Percentiles rank a stretch among this genome's conserved stretches.
Conservation (phyloP, 2,113 vertebrate genomes). For the Ctenodactylus gundi region DNA sequence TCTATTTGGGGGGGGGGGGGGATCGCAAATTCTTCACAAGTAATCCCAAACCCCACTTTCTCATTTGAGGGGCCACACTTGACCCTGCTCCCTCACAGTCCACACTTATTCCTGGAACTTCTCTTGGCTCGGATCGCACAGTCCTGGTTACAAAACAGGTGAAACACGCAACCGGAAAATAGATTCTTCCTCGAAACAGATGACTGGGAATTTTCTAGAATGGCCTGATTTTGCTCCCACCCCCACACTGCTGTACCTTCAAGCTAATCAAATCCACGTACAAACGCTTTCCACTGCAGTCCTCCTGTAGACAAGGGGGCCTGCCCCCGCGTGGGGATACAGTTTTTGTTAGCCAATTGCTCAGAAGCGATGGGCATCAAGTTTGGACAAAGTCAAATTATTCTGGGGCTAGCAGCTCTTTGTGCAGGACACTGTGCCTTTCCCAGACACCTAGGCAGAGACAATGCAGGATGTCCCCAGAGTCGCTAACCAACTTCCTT, state of each 20-base stretch:
- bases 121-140: not conserved
- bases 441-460: conserved; percentile 65
- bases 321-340: accelerated
- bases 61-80: not conserved
- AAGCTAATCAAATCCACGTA: conserved; percentile 5
- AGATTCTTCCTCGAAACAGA: conserved; percentile 2
- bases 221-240: not conserved
- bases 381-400: conserved; percentile 73
- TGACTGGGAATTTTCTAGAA: conserved; percentile 24
- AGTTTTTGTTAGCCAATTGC: not conserved
- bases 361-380: conserved; percentile 66
- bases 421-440: conserved; percentile 68
- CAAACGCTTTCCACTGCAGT: not conserved
- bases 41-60: not conserved
- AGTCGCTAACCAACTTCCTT: conserved; percentile 79
- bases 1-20: no score
- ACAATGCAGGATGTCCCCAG: conserved; percentile 79
- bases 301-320: not conserved
- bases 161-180: not conserved
- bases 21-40: not conserved
- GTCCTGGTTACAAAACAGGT: not conserved
- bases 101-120: not conserved
- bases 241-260: not conserved
- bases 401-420: conserved; percentile 52
- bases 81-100: not conserved